These are phyloP conservation scores for Drosophila lacertosa DNA, from an alignment of 1,140 invertebrate species.

Conservation along the genomic window DNA sequence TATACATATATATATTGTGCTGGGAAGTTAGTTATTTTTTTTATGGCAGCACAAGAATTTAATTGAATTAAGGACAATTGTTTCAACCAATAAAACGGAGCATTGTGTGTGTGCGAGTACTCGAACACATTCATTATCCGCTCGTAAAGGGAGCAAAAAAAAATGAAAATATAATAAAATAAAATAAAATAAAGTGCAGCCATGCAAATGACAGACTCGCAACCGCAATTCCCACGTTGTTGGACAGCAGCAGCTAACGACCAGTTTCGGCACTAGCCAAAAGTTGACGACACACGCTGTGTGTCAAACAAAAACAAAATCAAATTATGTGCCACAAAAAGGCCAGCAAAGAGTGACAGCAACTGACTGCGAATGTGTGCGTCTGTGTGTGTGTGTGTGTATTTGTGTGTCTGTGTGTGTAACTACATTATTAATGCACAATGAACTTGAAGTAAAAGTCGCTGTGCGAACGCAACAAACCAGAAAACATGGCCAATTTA, in stretches of 20 bases:
- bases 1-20: slow-evolving; percentile 2
- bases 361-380: too few species aligned
- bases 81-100: slow-evolving; percentile 27
- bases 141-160: neutral
- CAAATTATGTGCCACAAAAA: slow-evolving; percentile 58
- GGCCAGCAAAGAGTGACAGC: neutral
- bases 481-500: slow-evolving; percentile 68
- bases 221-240: slow-evolving; percentile 48
- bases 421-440: slow-evolving; percentile 81
- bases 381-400: slow-evolving; percentile 2
- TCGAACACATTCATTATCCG: slow-evolving; percentile 14
- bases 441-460: slow-evolving; percentile 69
- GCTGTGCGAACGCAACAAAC: slow-evolving; percentile 49
- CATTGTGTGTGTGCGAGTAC: slow-evolving; percentile 8
- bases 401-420: slow-evolving; percentile 13
- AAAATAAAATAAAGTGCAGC: slow-evolving; percentile 20
- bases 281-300: slow-evolving; percentile 4
- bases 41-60: slow-evolving; percentile 13
- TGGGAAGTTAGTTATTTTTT: slow-evolving; percentile 18
- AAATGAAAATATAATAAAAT: neutral
- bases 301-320: slow-evolving; percentile 46
- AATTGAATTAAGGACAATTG: slow-evolving; percentile 41
- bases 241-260: slow-evolving; percentile 45
- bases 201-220: slow-evolving; percentile 45
- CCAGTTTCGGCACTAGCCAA: slow-evolving; percentile 10